Evolutionary conservation across 2,888 invertebrate species (phyloP).

Genomic region (Nebria brevicollis): DNA sequence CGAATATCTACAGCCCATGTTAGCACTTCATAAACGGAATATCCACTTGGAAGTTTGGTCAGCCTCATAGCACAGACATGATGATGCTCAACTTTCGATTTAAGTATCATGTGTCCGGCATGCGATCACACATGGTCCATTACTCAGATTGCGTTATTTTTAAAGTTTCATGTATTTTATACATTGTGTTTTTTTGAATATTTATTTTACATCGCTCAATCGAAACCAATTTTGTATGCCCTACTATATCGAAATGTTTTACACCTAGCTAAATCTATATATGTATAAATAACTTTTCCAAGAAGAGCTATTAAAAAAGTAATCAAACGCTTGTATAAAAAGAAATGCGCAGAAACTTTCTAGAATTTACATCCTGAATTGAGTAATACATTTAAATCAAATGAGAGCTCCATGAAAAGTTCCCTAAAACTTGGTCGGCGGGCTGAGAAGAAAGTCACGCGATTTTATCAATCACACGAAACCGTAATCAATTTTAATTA

Average conservation of each 20-base stretch:
- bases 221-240: no score
- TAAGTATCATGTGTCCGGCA: background rate
- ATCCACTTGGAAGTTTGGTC: background rate
- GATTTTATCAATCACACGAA: slow-evolving; percentile 9
- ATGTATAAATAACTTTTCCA: background rate
- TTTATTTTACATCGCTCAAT: no score
- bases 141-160: no score
- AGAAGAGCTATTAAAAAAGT: background rate
- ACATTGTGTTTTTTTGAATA: no score
- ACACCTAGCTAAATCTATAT: background rate
- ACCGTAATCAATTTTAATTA: slow-evolving; percentile 12
- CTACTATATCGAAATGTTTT: no score
- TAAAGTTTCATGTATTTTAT: no score
- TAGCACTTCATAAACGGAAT: background rate
- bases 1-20: background rate
- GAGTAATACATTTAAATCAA: background rate
- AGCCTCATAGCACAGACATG: background rate
- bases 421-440: background rate
- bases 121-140: background rate
- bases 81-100: background rate
- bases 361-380: background rate
- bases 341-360: background rate
- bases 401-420: background rate
- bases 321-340: background rate
- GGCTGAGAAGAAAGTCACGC: background rate